phyloP scores from a whole-genome alignment of 2,888 invertebrate species.

The Calameuta pallipes region DNA sequence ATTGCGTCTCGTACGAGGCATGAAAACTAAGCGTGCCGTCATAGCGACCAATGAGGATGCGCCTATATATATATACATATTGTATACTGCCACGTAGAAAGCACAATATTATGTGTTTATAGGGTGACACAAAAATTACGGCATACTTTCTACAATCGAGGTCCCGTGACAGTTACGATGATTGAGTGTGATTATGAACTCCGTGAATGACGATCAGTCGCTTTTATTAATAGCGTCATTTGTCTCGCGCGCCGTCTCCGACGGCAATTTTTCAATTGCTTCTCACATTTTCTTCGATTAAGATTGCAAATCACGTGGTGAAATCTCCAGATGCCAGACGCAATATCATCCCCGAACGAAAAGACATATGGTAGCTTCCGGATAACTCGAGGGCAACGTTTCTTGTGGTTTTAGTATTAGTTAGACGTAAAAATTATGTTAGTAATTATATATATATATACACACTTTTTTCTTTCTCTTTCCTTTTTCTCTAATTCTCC shows the following conservation, averaged over 20 bases:
- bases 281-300: conserved; percentile 9
- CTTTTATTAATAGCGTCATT: neutral
- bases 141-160: conserved; percentile 26
- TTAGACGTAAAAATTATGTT: neutral
- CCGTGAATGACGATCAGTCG: conserved; percentile 4
- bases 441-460: too few species aligned
- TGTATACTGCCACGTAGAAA: conserved; percentile 24
- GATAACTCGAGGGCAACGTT: neutral
- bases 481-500: neutral
- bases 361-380: neutral
- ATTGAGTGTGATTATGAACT: conserved; percentile 22
- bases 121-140: conserved; percentile 26
- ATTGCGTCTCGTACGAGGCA: neutral
- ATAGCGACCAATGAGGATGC: neutral
- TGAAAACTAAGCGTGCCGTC: neutral
- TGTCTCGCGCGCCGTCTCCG: neutral
- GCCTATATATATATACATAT: neutral
- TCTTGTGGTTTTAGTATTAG: neutral
- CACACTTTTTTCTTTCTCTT: neutral
- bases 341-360: neutral
- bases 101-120: conserved; percentile 32
- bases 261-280: conserved; percentile 10
- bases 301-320: conserved; percentile 5
- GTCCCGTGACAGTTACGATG: conserved; percentile 13
- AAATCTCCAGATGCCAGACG: neutral